phyloP scores from a whole-genome alignment of 1,140 invertebrate genomes.

The Cherax destructor region DNA sequence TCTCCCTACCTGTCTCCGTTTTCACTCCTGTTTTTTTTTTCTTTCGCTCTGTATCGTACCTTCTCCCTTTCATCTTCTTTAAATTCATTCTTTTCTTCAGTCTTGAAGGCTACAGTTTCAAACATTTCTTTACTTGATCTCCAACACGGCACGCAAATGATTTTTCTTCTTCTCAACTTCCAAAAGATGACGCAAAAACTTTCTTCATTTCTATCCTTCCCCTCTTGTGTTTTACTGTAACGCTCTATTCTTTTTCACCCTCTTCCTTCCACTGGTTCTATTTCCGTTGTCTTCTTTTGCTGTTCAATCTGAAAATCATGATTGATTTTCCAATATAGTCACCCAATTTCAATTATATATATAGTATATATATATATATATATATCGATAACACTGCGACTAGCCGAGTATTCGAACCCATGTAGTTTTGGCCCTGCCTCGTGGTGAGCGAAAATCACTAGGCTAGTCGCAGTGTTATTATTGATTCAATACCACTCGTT shows the following conservation, averaged over 20 bases:
- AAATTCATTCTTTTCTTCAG: not conserved
- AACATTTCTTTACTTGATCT: not conserved
- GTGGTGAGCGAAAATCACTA: no score
- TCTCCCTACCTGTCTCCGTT: not conserved
- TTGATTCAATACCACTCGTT: no score
- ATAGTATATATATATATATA: no score
- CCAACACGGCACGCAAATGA: not conserved
- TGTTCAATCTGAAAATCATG: no score
- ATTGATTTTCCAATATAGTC: no score
- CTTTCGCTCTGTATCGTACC: not conserved
- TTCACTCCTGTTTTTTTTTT: not conserved
- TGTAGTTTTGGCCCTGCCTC: no score
- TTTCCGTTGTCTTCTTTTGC: not conserved
- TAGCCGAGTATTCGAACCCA: no score
- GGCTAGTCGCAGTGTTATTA: no score
- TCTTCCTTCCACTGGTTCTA: not conserved
- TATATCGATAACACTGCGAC: no score
- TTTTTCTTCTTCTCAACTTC: conserved; percentile 1
- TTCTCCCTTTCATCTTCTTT: conserved; percentile 10
- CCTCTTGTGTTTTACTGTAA: not conserved
- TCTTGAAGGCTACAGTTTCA: not conserved
- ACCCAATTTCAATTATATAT: no score
- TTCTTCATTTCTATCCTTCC: not conserved
- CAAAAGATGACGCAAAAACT: not conserved
- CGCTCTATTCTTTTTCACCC: not conserved